Evolutionary conservation across 2,797 vertebrate genomes (phyloP).

Genomic region (Centroberyx gerrardi): DNA sequence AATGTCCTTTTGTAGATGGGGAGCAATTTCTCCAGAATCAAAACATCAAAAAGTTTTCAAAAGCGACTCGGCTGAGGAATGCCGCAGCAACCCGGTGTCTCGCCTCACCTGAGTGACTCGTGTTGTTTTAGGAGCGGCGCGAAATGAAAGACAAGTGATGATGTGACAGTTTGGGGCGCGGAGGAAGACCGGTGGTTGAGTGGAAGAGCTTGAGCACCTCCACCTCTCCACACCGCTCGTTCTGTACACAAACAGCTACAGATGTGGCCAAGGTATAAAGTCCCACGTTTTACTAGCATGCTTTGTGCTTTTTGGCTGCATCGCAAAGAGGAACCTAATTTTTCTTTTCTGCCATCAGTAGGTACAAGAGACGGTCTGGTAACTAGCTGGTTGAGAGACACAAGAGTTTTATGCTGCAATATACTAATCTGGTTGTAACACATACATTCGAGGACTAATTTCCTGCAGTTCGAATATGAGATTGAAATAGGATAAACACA

Average conservation of each 20-base stretch:
- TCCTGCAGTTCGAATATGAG: too few relatives aligned
- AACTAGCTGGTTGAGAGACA: too few relatives aligned
- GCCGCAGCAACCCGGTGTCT: conserved; percentile 19
- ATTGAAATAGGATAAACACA: too few relatives aligned
- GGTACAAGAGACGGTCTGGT: too few relatives aligned
- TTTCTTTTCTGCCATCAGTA: neutral
- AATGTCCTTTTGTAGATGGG: conserved; percentile 54
- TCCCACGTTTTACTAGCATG: neutral
- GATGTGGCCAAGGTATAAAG: neutral
- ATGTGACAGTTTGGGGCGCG: conserved; percentile 28
- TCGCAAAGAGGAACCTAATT: neutral
- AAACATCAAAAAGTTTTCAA: conserved; percentile 66
- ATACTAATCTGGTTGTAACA: too few relatives aligned
- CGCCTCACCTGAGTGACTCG: conserved; percentile 53
- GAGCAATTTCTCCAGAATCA: conserved; percentile 52
- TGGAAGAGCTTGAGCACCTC: conserved; percentile 25
- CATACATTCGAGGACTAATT: too few relatives aligned
- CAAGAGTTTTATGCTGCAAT: too few relatives aligned
- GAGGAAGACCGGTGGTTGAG: conserved; percentile 29
- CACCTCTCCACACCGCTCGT: conserved; percentile 14
- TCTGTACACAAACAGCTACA: conserved; percentile 17
- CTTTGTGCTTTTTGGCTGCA: neutral
- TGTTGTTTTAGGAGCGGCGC: conserved; percentile 42
- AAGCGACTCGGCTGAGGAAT: conserved; percentile 42
- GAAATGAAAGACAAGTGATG: conserved; percentile 32